Evolutionary conservation across 1,140 invertebrate species (phyloP), one percentile per base, ranked within the genome.

Genomic region (Drosophila mayri): DNA sequence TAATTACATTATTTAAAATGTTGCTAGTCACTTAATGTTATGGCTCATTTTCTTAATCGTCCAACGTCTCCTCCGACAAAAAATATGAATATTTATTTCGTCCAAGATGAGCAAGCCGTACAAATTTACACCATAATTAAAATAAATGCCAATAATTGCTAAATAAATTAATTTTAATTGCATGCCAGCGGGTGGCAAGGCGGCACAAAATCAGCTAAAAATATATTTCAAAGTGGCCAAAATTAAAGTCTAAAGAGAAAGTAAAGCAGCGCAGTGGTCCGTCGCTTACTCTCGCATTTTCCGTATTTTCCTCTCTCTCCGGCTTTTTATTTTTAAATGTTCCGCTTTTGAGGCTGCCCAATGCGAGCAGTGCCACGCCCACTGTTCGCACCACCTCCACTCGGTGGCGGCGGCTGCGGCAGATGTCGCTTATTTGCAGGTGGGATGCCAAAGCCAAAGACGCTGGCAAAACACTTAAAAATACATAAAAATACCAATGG

Each of bases 161-260:
- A 88, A 88, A 87, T 87, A 88, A 87, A 88, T 87, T 84, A 73
- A 88, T 90, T 88, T 90, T 88, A 88, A 88, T 90, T 88, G 81
- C 85, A 54, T 28, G 46, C 46, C 62, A 57, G 50, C 40, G 32
- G 52, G 10, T 57, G 16, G 57, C 47, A 47, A 47, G 46, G 14
- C 46, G 46, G 46, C 46, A 47, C 25, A 47, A 47, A 47, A 47
- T n/a, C 22, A 0, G 22, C 46, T 47, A 83, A 80, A 87, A 87
- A 87, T 82, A 87, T 52, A 58, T 68, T 68, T 68, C 63, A 68
- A 76, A 76, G 62, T 67, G 54, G 43, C 67, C 60, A 68, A 82
- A 81, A 61, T 55, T 55, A 68, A 63, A 79, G 59, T 57, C 35
- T 16, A 47, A n/a, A 37, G n/a, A 32, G 49, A 52, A 52, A 35